A percentile compares a stretch with the other conserved stretches of the same genome.
Conservation (phyloP, 2,888 invertebrate genomes). For the Cheilosia vulpina region DNA sequence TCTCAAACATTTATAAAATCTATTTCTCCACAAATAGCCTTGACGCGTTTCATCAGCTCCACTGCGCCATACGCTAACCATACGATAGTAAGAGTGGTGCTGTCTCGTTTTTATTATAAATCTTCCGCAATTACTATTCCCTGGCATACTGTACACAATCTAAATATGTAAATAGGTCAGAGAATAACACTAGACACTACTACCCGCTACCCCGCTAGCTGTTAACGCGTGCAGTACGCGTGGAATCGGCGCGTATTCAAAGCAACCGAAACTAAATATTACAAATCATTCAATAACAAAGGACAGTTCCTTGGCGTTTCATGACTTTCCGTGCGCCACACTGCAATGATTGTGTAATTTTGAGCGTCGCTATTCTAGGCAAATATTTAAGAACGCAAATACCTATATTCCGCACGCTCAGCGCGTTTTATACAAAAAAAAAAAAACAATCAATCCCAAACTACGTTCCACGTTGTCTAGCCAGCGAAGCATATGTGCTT, state of each 20-base stretch:
- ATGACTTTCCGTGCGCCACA: not conserved
- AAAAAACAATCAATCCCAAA: not conserved
- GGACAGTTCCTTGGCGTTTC: not conserved
- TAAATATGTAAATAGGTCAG: conserved; percentile 61
- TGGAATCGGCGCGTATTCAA: not conserved
- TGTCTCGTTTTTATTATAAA: not conserved
- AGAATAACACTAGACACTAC: conserved; percentile 8
- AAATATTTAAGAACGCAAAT: conserved; percentile 49
- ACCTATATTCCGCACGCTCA: conserved; percentile 35
- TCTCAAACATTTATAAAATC: conserved; percentile 53
- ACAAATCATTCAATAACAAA: conserved; percentile 19
- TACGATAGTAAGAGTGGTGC: not conserved
- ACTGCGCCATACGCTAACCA: conserved; percentile 15
- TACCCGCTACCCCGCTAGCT: not conserved
- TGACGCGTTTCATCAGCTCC: conserved; percentile 46
- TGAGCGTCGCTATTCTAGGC: conserved; percentile 1
- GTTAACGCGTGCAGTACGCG: conserved; percentile 20
- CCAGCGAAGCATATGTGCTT: not conserved
- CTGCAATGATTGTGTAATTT: conserved; percentile 44
- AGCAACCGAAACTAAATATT: not conserved
- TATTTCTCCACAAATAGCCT: conserved; percentile 61
- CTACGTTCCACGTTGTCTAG: conserved; percentile 59
- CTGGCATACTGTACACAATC: conserved; percentile 17
- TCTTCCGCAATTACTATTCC: conserved; percentile 38
- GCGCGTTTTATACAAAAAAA: conserved; percentile 54